Evolutionary conservation across 2,888 invertebrate genomes (phyloP).

Genomic region (Euplagia quadripunctaria): DNA sequence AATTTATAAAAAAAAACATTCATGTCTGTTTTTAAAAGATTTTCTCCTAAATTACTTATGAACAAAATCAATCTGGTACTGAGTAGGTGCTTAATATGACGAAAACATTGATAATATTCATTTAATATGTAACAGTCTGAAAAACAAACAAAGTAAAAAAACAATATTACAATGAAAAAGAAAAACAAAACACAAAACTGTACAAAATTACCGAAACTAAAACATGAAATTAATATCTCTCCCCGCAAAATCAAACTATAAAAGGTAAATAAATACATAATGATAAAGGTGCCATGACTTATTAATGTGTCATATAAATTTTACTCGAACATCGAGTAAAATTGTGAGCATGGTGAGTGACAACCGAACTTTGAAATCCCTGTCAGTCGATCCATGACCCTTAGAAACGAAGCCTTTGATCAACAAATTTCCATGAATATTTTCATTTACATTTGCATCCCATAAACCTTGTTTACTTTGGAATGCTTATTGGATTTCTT

Average conservation of each 20-base stretch:
- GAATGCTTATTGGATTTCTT: conserved; percentile 45
- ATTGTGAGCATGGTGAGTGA: conserved; percentile 10
- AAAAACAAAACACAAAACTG: no score
- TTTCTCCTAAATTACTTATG: no score
- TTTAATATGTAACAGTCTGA: no score
- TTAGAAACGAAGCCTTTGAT: conserved; percentile 43
- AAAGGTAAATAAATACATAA: conserved; percentile 20
- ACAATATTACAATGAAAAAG: not conserved
- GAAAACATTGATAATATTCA: no score
- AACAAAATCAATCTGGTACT: no score
- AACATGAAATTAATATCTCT: not conserved
- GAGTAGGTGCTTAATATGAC: no score
- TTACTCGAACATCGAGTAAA: no score
- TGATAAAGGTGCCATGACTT: conserved; percentile 16
- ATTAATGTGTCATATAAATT: conserved; percentile 40
- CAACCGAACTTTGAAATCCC: conserved; percentile 34
- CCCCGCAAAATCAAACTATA: conserved; percentile 7
- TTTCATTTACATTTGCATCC: conserved; percentile 62
- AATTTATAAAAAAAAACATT: no score
- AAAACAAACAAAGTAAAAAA: no score
- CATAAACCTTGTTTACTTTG: conserved; percentile 46
- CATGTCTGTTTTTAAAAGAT: no score
- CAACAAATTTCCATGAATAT: conserved; percentile 62
- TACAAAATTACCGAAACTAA: not conserved
- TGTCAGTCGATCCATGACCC: conserved; percentile 29